Evolutionary conservation across 1,140 invertebrate genomes (phyloP), one percentile per base, ranked within the genome.

Genomic region (Drosophila subpulchrella): DNA sequence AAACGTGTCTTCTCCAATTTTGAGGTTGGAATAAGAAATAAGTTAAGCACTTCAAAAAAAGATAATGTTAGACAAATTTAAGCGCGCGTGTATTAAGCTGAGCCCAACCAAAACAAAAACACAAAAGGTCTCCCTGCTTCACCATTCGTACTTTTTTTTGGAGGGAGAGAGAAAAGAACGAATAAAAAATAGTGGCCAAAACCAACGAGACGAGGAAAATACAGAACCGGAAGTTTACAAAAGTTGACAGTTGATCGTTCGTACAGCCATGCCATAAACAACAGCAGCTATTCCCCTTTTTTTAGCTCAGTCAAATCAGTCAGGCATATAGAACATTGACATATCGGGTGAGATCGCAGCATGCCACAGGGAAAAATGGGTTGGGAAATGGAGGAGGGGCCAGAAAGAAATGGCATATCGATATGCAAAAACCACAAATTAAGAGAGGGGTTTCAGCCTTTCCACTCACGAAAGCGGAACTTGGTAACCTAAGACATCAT

Each of bases 241-340:
- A 89, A 89, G 79, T 89, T 79, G 84, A 79, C 84, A 88, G 79
- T 72, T 66, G 83, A 75, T 83, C 75, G 62, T 67, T 72, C 50
- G 65, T 54, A 54, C 70, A 62, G 46, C 65, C 20, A n/a, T 42
- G 44, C 13, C 17, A 27, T 27, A 59, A 50, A 59, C 47, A 53
- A 61, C 56, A 61, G 44, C 68, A 71, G 44, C 65, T 30, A 56
- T 58, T 70, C 44, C 44, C 47, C 38, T 62, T 41, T 67, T 62
- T 81, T 68, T 65, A 48, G 68, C 41, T 67, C 47, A 70, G 58
- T 30, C 46, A 56, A 72, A 62, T 79, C 83, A 86, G 75, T 86
- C 71, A 89, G 66, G 79, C 83, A 83, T 83, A 76, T 79, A 86
- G 84, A 63, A 73, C 83, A 89, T 89, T 86, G 83, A 89, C 83